Evolutionary conservation across 1,140 invertebrate genomes (phyloP).

Genomic region (Drosophila erecta): DNA sequence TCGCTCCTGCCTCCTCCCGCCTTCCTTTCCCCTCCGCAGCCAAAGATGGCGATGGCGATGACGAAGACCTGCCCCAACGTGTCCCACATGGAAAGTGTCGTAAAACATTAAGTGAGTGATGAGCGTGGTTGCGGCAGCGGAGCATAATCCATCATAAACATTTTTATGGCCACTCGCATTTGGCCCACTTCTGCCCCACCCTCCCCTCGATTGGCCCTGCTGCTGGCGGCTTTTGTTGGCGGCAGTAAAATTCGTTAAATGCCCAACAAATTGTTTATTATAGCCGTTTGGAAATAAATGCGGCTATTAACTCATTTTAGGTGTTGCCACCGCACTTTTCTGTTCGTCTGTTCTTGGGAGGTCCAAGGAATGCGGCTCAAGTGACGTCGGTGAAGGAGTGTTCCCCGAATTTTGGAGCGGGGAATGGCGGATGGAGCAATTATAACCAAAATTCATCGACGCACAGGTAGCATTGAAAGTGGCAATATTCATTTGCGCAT

Average conservation of each 20-base stretch:
- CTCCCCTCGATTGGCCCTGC: not conserved
- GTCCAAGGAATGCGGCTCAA: constrained; percentile 25
- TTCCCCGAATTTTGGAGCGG: constrained; percentile 1
- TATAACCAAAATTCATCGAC: constrained; percentile 1
- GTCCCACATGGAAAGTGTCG: constrained; percentile 76
- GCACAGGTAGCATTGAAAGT: constrained; percentile 9
- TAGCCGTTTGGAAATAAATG: constrained; percentile 81
- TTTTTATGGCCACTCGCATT: constrained; percentile 78
- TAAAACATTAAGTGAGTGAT: constrained; percentile 71
- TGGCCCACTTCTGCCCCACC: constrained; percentile 36
- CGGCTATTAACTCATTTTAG: constrained; percentile 78
- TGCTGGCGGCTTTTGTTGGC: constrained; percentile 47
- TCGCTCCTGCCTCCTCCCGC: constrained; percentile 3
- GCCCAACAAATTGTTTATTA: constrained; percentile 82
- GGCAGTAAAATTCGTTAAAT: constrained; percentile 82
- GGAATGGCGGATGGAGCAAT: constrained; percentile 2
- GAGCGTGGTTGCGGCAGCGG: constrained; percentile 22
- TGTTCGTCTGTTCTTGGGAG: constrained; percentile 15
- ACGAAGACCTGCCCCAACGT: constrained; percentile 69
- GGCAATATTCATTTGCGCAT: constrained; percentile 23
- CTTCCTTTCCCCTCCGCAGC: too few species aligned
- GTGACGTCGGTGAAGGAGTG: constrained; percentile 22
- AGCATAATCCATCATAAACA: constrained; percentile 83
- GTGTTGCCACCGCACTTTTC: constrained; percentile 73
- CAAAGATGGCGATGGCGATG: constrained; percentile 2